Conservation (phyloP, 2,113 vertebrate genomes). For the Sylvilagus bachmani region DNA sequence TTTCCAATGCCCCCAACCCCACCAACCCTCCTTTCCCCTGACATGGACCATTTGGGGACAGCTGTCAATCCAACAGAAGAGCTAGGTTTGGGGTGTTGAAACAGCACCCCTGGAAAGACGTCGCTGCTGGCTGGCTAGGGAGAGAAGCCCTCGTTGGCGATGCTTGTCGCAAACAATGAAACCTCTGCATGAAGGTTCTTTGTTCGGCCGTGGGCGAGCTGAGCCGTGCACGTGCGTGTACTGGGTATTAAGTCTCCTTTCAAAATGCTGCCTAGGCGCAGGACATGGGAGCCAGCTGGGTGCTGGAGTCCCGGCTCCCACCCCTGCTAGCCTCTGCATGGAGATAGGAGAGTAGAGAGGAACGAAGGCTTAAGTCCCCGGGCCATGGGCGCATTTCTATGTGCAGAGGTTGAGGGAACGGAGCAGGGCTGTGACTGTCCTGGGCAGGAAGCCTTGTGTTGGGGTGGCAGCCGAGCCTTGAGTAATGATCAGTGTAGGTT, state of each 20-base stretch:
- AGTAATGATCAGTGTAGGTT: slow-evolving; percentile 83
- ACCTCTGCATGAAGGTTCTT: slow-evolving; percentile 81
- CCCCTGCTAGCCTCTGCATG: neutral
- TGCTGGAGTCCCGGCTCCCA: slow-evolving; percentile 31
- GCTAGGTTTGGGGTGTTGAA: neutral
- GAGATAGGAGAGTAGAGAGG: neutral
- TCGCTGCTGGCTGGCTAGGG: fast-evolving
- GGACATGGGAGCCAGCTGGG: neutral
- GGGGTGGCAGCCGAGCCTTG: slow-evolving; percentile 56
- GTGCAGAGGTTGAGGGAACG: neutral
- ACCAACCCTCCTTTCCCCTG: too few species aligned
- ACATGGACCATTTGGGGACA: neutral
- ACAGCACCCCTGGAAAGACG: neutral
- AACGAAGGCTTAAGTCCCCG: neutral
- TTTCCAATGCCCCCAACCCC: neutral
- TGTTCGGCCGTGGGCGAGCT: slow-evolving; percentile 78
- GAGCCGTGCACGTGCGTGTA: slow-evolving; percentile 73
- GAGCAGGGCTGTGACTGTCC: slow-evolving; percentile 35
- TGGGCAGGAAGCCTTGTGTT: slow-evolving; percentile 49
- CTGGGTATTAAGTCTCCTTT: slow-evolving; percentile 74
- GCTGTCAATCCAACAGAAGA: neutral
- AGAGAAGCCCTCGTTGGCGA: neutral
- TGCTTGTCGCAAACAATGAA: slow-evolving; percentile 81
- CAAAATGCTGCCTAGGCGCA: slow-evolving; percentile 54
- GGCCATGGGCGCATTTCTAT: neutral